Evolutionary conservation across 2,797 vertebrate species (phyloP).

Genomic region (Buphagus erythrorhynchus): DNA sequence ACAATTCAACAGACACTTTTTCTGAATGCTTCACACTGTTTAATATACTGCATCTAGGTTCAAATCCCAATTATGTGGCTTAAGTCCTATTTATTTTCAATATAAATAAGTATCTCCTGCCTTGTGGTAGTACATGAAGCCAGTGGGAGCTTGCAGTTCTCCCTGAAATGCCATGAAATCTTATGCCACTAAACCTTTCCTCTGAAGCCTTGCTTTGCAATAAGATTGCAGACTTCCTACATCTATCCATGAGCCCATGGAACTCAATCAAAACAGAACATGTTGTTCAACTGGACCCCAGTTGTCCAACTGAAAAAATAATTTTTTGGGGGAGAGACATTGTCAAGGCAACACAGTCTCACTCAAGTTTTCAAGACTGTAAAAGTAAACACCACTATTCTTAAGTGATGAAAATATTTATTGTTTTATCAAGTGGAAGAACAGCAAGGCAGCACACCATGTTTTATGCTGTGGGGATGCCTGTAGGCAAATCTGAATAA

Average conservation of each 20-base stretch:
- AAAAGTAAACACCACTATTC: background rate
- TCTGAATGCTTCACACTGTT: background rate
- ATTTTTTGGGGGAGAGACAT: background rate
- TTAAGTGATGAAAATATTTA: slow-evolving; percentile 14
- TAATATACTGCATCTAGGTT: background rate
- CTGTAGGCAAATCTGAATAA: slow-evolving; percentile 27
- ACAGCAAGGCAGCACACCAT: background rate
- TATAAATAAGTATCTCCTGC: background rate
- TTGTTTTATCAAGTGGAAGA: slow-evolving; percentile 1
- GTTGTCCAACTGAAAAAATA: background rate
- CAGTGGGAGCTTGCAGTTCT: background rate
- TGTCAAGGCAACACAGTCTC: background rate
- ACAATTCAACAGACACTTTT: background rate
- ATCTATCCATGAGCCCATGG: background rate
- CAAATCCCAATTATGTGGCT: background rate
- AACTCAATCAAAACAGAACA: background rate
- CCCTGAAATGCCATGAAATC: background rate
- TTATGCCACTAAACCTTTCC: background rate
- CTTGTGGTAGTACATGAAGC: background rate
- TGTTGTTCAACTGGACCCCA: background rate
- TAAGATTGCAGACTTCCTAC: background rate
- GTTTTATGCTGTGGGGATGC: slow-evolving; percentile 34
- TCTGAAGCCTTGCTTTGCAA: background rate
- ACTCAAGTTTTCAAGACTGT: background rate
- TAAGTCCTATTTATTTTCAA: background rate